Evolutionary conservation across 2,113 vertebrate species (phyloP), one percentile per base, ranked within the genome.

Genomic region (Piaya cayana): DNA sequence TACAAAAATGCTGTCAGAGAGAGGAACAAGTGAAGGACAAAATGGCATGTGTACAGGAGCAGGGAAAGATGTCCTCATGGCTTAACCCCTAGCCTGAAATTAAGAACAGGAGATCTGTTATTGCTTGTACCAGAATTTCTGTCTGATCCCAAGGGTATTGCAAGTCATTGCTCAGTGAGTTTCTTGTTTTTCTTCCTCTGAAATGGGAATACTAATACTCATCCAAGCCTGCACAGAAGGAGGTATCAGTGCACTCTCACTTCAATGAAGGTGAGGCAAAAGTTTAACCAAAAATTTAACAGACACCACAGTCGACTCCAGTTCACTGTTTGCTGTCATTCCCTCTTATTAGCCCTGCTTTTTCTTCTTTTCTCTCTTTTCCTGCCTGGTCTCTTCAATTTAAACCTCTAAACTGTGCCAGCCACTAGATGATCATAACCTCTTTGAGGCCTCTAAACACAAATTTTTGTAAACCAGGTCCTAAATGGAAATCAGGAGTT

Each of bases 401-500:
- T 82, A 89, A 92, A 69, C 11, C 53, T 67, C 49, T 60, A 23
- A 88, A 90, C 10, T 32, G 25, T 81, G 22, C 52, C 85, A 56
- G n/a, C 68, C 11, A 21, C 68, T 68, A 36, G 23, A 59, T 60
- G 29, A n/a, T 88, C 27, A 32, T 95, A 91, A 94, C 90, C 87
- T 92, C 30, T 79, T 58, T 26, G n/a, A 90, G 62, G 20, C 36
- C 32, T 90, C 77, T 78, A 67, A 93, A 83, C 7, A 82, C 56
- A 83, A 5, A 81, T 56, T 30, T 86, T 81, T 60, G 82, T 81
- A 92, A 82, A 79, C n/a, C 27, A 92, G 77, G 85, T 87, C 43
- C 65, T 94, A 88, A 88, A 94, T 70, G 71, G 45, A 85, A 85
- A 86, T 69, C 29, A 85, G 81, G 82, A 88, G 11, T 23, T 78